Evolutionary conservation across 2,888 invertebrate species (phyloP), one percentile per base, ranked within the genome.

Genomic region (Coelopa pilipes): DNA sequence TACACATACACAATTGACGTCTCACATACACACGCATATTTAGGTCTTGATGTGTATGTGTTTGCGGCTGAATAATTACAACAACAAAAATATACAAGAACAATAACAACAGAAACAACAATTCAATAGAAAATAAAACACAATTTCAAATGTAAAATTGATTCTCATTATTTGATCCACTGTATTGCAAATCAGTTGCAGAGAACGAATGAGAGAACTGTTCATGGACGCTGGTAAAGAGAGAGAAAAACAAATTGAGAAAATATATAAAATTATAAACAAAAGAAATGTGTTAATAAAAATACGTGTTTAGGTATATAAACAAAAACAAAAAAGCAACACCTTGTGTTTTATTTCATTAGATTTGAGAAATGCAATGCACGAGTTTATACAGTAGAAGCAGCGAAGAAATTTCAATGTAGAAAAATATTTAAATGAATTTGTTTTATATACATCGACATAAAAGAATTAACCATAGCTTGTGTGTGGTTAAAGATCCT

Each of bases 281-380:
- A 24, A 60, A 70, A 68, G 83, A 84, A 84, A 80, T 84, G 82
- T 82, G 84, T 84, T 84, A 84, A 85, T 84, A 85, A 84, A 85
- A 84, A 82, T 84, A 84, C 85, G 85, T 84, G 84, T 84, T 84
- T 85, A 84, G 84, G 83, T 85, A 85, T 83, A 85, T 47, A 50
- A 50, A 49, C 10, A 49, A 53, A 53, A 3, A 53, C 2, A 53
- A 53, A 53, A 53, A 53, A 34, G 7, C 34, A 34, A 34, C 34
- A 4, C 34, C 34, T 34, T 46, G 59, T 60, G 45, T 57, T 60
- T 59, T n/a, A 17, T 34, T 67, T 67, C 50, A 19, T 50, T 63
- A 7, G 34, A 34, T 34, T 34, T 34, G 34, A 34, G 34, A 34
- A 34, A 34, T 34, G 34, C 34, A 34, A 4, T 34, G 34, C 34